A percentile compares a stretch with the other conserved stretches of the same genome.
These are phyloP conservation scores for Phylloscopus trochiloides DNA, from an alignment of 2,113 vertebrate genomes.

Conservation along the genomic window DNA sequence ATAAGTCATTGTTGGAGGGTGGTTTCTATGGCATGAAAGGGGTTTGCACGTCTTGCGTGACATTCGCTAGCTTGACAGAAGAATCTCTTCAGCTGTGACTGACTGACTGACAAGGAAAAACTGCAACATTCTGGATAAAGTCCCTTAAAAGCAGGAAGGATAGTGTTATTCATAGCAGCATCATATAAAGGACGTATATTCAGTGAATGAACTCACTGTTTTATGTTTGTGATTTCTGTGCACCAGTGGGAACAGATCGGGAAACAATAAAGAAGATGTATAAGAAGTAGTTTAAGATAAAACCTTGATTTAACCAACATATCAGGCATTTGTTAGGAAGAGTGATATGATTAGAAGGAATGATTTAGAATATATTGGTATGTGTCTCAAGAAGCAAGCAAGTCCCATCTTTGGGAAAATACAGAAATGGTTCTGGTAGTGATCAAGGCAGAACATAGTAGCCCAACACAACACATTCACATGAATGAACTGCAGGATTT, in stretches of 20 bases:
- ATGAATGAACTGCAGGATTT: neutral
- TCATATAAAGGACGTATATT: neutral
- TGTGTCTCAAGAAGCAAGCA: neutral
- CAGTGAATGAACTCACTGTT: neutral
- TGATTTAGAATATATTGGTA: neutral
- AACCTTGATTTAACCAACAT: neutral
- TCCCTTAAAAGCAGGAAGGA: neutral
- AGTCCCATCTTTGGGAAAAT: neutral
- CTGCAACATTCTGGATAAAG: neutral
- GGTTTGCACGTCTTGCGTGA: neutral
- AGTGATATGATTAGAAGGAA: neutral
- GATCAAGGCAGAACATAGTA: neutral
- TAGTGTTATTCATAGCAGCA: neutral
- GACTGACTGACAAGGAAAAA: neutral
- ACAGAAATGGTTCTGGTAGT: neutral
- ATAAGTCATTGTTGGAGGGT: neutral
- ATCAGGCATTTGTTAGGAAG: neutral
- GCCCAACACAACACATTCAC: accelerated
- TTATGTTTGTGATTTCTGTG: neutral
- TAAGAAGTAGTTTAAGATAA: neutral
- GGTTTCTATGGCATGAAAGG: neutral
- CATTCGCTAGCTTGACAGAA: neutral
- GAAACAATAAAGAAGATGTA: neutral
- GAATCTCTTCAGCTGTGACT: neutral
- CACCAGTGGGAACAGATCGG: accelerated